A percentile compares a stretch with the other conserved stretches of the same genome.
These are phyloP conservation scores for Muscina levida DNA, from an alignment of 2,888 invertebrate species.

Conservation along the genomic window DNA sequence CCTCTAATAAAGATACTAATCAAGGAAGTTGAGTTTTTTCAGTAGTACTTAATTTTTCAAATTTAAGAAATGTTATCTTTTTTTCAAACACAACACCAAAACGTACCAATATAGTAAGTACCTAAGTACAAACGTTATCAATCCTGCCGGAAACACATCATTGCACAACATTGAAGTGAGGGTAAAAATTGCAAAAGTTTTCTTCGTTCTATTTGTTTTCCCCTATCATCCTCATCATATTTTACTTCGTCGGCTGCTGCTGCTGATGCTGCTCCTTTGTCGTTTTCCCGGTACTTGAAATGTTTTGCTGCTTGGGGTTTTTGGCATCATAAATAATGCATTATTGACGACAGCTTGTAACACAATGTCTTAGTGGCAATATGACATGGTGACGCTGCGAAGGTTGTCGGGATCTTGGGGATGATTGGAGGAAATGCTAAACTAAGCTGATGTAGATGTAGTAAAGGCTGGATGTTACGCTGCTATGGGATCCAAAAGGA, in stretches of 20 bases:
- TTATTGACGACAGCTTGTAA: conserved; percentile 65
- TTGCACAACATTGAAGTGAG: conserved; percentile 36
- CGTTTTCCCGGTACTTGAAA: conserved; percentile 43
- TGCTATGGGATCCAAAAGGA: conserved; percentile 38
- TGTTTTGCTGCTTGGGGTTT: conserved; percentile 61
- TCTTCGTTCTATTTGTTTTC: conserved; percentile 14
- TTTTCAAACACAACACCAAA: too few species aligned
- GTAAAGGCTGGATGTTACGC: conserved; percentile 2
- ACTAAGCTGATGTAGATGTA: background rate
- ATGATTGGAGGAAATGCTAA: background rate
- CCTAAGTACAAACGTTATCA: too few species aligned
- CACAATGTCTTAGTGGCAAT: conserved; percentile 52
- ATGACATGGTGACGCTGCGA: conserved; percentile 31
- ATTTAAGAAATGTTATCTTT: too few species aligned
- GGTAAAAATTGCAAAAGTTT: conserved; percentile 60
- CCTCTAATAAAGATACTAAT: too few species aligned
- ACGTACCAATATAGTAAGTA: too few species aligned
- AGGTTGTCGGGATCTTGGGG: background rate
- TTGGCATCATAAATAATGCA: conserved; percentile 65
- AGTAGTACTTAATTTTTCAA: too few species aligned
- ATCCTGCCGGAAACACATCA: background rate
- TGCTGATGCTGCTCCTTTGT: too few species aligned
- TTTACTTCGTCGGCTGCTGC: background rate
- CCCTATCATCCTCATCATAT: background rate
- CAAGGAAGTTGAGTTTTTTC: too few species aligned